Conservation (phyloP, 2,888 invertebrate genomes). For the Spicauda simplicius region DNA sequence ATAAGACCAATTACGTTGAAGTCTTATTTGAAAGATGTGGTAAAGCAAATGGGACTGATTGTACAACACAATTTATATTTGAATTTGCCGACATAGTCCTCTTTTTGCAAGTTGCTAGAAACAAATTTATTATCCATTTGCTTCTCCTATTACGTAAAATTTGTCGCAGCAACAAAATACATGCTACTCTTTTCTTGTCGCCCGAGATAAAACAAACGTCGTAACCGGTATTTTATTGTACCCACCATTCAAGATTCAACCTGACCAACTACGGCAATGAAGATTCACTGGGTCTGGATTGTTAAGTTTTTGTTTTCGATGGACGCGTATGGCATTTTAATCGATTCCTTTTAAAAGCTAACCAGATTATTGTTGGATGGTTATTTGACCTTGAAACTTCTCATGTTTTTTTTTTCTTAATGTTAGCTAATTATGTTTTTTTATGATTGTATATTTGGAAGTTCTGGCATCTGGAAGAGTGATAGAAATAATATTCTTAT, state of each 20-base stretch:
- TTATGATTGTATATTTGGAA: no score
- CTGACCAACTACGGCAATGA: background rate
- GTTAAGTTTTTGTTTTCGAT: background rate
- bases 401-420: no score
- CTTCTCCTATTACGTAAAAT: background rate
- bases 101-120: no score
- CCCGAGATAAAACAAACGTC: background rate
- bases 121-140: no score
- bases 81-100: no score
- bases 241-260: background rate
- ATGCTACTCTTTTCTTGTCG: background rate
- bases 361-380: background rate
- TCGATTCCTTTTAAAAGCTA: background rate
- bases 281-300: background rate
- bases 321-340: background rate
- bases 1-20: no score
- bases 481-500: no score
- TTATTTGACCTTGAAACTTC: background rate
- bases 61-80: no score
- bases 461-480: no score
- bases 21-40: no score
- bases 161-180: background rate
- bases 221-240: background rate
- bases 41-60: no score
- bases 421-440: no score